A percentile compares a stretch with the other conserved stretches of the same genome.
Conservation (phyloP, 2,888 invertebrate genomes). For the Tribolium freemani region DNA sequence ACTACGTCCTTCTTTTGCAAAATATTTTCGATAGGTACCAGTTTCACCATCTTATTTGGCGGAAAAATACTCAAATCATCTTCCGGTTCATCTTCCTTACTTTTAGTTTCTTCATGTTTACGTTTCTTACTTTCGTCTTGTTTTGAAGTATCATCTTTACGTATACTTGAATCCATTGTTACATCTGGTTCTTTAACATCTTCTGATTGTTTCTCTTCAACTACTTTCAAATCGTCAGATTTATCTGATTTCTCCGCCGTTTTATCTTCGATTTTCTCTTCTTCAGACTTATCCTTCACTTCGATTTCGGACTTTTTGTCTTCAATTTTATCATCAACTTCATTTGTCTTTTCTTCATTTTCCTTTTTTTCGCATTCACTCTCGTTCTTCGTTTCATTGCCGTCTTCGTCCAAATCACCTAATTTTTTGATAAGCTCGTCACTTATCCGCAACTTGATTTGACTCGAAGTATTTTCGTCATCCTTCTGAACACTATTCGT, state of each 20-base stretch:
- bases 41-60: slow-evolving; percentile 52
- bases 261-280: not conserved
- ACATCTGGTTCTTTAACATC: not conserved
- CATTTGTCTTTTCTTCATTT: not conserved
- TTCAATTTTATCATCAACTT: not conserved
- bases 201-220: not conserved
- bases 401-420: slow-evolving; percentile 47
- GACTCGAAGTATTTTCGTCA: slow-evolving; percentile 56
- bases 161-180: not conserved
- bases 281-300: slow-evolving; percentile 1
- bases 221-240: not conserved
- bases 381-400: slow-evolving; percentile 5
- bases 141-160: not conserved
- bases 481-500: not conserved
- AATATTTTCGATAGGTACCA: slow-evolving; percentile 54
- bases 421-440: slow-evolving; percentile 63
- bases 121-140: slow-evolving; percentile 41
- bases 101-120: slow-evolving; percentile 46
- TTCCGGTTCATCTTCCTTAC: slow-evolving; percentile 11
- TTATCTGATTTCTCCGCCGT: not conserved
- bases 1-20: slow-evolving; percentile 45
- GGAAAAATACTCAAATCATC: slow-evolving; percentile 8
- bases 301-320: not conserved
- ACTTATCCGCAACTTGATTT: slow-evolving; percentile 60
- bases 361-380: slow-evolving; percentile 13